These are phyloP conservation scores for Empidonax alnorum DNA, from an alignment of 2,113 vertebrate genomes.

Conservation along the genomic window DNA sequence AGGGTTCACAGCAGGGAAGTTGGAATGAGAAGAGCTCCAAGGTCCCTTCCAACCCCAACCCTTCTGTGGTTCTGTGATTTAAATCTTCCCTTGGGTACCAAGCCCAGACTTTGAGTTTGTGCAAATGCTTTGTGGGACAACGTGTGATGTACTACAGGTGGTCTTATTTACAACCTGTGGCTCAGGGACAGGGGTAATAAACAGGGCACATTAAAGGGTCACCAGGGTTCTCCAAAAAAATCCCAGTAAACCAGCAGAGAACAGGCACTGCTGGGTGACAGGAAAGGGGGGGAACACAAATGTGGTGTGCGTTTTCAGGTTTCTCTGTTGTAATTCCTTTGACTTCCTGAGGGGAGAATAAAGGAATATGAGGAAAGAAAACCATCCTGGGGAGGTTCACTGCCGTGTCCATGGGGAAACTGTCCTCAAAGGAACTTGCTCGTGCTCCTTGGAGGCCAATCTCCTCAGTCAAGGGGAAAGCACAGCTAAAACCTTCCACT, in stretches of 20 bases:
- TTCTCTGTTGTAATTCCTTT: background rate
- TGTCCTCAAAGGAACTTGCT: background rate
- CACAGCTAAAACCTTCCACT: background rate
- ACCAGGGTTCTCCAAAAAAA: background rate
- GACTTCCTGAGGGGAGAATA: background rate
- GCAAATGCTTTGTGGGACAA: background rate
- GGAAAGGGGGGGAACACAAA: accelerated
- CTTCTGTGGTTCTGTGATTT: background rate
- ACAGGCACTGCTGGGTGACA: background rate
- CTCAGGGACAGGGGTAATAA: background rate
- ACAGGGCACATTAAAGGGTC: background rate
- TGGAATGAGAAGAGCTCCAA: background rate
- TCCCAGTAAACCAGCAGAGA: background rate
- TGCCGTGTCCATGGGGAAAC: background rate
- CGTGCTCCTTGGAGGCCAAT: accelerated
- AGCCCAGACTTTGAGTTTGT: background rate
- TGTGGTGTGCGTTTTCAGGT: background rate
- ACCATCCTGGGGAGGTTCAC: background rate
- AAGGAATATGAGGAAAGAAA: background rate
- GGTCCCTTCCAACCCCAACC: background rate
- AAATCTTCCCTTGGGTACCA: background rate
- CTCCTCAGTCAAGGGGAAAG: too few relatives aligned
- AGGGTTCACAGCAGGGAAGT: too few relatives aligned
- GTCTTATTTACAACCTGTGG: background rate
- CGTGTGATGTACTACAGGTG: background rate